Evolutionary conservation across 2,113 vertebrate species (phyloP), one percentile per base, ranked within the genome.

Genomic region (Sporophila hypoxantha): DNA sequence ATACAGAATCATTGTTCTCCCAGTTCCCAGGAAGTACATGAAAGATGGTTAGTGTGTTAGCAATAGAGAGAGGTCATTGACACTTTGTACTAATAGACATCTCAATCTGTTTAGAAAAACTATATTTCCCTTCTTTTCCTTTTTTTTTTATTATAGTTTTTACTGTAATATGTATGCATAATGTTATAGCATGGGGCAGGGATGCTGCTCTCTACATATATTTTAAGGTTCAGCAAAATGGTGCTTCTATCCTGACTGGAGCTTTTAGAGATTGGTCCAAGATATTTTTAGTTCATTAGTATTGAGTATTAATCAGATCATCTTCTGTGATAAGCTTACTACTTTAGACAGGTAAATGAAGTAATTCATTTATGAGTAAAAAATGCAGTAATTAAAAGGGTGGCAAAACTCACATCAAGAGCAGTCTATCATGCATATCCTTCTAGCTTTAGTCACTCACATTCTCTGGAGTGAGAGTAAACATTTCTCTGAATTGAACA

Each of bases 141-240:
- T 26, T 57, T 17, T n/a, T 76, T 4, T 27, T 92, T 67, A 49
- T 49, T 4, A 1, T 44, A 18, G 67, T 88, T 85, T 68, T 29
- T 86, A 39, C 7, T n/a, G 8, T 37, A 70, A 15, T 19, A 3
- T 0, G 1, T 14, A 5, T 57, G 7, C 3, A 2, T 27, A 20
- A 27, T 17, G 2, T 64, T 67, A 59, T 14, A 29, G 5, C 3
- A 16, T 22, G 12, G 30, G 46, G 9, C 17, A 69, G 12, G 47
- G 32, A 42, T 4, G 16, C 14, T 42, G 8, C 10, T 60, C 5
- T 61, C 55, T 32, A 14, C n/a, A 9, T n/a, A 14, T 55, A 76
- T 52, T 69, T 66, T 53, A 49, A 49, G 5, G 64, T n/a, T 87
- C 42, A 73, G 41, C 16, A 82, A 77, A 90, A 61, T 13, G 11